A percentile compares a stretch with the other conserved stretches of the same genome.
phyloP scores from a whole-genome alignment of 2,113 vertebrate species.

The Notarius quadriscutis region DNA sequence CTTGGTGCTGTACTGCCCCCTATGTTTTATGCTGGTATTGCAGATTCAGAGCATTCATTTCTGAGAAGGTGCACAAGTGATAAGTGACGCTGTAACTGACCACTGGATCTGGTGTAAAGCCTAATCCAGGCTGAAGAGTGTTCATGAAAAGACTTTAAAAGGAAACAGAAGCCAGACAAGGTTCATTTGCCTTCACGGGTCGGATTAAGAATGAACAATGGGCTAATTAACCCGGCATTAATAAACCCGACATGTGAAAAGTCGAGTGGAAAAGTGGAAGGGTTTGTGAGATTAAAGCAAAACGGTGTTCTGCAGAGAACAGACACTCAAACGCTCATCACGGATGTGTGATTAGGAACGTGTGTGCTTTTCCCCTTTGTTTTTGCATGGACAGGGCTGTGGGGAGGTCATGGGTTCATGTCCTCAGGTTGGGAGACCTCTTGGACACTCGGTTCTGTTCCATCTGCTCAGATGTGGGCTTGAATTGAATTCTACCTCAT shows the following conservation, averaged over 20 bases:
- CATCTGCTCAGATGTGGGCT: neutral
- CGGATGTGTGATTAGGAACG: neutral
- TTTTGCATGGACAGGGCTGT: neutral
- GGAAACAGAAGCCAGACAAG: neutral
- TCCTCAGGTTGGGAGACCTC: neutral
- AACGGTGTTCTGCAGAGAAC: neutral
- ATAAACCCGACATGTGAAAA: too few relatives aligned
- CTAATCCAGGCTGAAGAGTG: neutral
- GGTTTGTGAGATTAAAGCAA: neutral
- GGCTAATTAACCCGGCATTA: neutral
- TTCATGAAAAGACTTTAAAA: neutral
- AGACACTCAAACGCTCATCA: neutral
- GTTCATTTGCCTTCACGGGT: neutral
- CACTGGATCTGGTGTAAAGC: neutral
- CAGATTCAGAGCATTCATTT: neutral
- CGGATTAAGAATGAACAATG: neutral
- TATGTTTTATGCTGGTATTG: neutral
- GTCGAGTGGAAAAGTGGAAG: too few relatives aligned
- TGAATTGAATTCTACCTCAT: neutral
- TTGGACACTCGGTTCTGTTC: too few relatives aligned
- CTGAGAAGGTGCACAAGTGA: too few relatives aligned
- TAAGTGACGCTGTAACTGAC: neutral
- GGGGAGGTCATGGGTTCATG: neutral
- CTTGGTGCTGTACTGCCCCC: neutral
- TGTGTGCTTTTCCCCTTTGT: neutral